These are phyloP conservation scores for Pogonomyrmex barbatus DNA, from an alignment of 1,140 invertebrate genomes.

Conservation along the genomic window DNA sequence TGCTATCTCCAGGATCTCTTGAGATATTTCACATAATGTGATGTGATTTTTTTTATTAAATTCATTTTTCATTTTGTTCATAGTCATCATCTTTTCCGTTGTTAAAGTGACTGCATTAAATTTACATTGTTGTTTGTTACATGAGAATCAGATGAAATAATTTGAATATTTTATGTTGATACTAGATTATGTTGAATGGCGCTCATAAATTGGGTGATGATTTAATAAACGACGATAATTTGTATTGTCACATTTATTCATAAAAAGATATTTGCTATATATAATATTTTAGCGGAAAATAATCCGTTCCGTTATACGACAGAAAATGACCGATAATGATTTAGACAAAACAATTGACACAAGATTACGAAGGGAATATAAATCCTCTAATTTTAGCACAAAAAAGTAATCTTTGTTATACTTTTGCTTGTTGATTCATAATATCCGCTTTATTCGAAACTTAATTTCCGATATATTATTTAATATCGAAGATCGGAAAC, in stretches of 20 bases:
- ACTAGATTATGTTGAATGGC: slow-evolving; percentile 12
- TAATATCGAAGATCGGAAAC: not conserved
- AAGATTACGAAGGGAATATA: slow-evolving; percentile 27
- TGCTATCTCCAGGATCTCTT: not conserved
- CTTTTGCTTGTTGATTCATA: not conserved
- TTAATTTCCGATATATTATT: not conserved
- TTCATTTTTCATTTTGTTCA: not conserved
- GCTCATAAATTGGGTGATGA: not conserved
- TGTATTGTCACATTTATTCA: not conserved
- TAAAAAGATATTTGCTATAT: slow-evolving; percentile 5
- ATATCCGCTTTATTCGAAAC: not conserved
- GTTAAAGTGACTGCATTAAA: not conserved
- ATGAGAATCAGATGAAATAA: not conserved
- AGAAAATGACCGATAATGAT: not conserved
- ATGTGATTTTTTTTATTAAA: not conserved
- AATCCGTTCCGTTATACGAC: not conserved
- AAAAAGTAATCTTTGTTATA: not conserved
- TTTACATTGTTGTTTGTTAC: not conserved
- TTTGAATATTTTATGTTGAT: not conserved
- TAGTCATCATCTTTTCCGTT: not conserved
- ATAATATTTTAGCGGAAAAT: not conserved
- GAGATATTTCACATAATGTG: not conserved
- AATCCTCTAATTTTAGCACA: not conserved
- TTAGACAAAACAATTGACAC: slow-evolving; percentile 10
- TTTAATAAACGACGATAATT: slow-evolving; percentile 19